These are phyloP conservation scores for Phylloscopus whistleri DNA, from an alignment of 2,113 vertebrate species.

Conservation along the genomic window DNA sequence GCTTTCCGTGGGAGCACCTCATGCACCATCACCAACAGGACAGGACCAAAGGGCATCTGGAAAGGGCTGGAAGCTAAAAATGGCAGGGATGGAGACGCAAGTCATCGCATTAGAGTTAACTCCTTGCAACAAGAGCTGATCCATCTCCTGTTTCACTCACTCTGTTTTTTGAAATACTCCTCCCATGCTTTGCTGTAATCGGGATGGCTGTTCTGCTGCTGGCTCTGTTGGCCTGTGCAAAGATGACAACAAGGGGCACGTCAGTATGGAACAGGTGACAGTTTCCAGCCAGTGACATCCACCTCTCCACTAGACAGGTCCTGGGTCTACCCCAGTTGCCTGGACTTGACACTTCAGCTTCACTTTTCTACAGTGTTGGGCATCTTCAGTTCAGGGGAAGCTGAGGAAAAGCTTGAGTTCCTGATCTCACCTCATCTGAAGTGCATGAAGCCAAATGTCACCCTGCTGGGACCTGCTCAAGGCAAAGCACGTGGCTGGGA, in stretches of 20 bases:
- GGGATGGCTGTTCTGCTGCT: conserved; percentile 87
- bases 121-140: neutral
- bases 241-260: conserved; percentile 55
- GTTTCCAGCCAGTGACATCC: conserved; percentile 23
- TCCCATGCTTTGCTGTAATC: conserved; percentile 96
- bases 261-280: conserved; percentile 10
- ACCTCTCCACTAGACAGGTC: neutral
- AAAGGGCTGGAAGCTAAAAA: neutral
- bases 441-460: neutral
- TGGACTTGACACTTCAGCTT: neutral
- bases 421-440: neutral
- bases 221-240: conserved; percentile 88
- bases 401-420: neutral
- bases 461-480: neutral
- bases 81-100: neutral
- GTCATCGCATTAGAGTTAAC: neutral
- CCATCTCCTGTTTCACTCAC: conserved; percentile 69
- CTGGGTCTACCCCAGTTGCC: neutral
- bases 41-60: neutral
- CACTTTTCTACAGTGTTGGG: neutral
- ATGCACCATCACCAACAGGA: neutral
- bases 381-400: neutral
- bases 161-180: conserved; percentile 92
- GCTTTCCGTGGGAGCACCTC: neutral
- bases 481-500: neutral